These are phyloP conservation scores for Trematocara stigmaticum DNA, from an alignment of 2,113 vertebrate species.

Conservation along the genomic window DNA sequence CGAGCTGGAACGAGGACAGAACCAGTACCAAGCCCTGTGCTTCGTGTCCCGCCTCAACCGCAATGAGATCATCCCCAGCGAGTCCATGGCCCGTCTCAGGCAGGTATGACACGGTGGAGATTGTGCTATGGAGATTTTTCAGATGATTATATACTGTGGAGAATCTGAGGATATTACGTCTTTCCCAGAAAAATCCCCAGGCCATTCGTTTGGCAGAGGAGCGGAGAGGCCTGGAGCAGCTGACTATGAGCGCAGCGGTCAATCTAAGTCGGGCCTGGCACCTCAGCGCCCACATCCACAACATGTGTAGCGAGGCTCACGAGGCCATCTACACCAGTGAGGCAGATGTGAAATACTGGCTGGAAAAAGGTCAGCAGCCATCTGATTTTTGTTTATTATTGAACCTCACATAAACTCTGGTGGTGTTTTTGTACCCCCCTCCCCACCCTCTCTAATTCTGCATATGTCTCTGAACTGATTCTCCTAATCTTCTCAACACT, in stretches of 20 bases:
- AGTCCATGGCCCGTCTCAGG: slow-evolving; percentile 93
- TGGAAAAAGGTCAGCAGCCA: slow-evolving; percentile 82
- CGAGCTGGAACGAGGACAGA: slow-evolving; percentile 91
- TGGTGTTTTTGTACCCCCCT: not conserved
- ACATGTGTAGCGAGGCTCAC: slow-evolving; percentile 86
- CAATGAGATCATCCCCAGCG: slow-evolving; percentile 97
- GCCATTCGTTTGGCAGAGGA: slow-evolving; percentile 89
- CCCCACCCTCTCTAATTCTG: not conserved
- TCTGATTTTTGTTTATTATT: not conserved
- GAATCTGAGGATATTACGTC: not conserved
- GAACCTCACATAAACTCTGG: not conserved
- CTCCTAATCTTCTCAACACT: not conserved
- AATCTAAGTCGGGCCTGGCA: slow-evolving; percentile 87
- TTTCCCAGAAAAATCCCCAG: slow-evolving; percentile 86
- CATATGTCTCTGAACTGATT: not conserved
- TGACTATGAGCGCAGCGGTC: slow-evolving; percentile 85
- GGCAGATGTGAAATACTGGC: slow-evolving; percentile 88
- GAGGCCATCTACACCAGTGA: slow-evolving; percentile 89
- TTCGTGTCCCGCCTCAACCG: slow-evolving; percentile 86
- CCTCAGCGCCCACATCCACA: slow-evolving; percentile 88
- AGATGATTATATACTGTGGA: not conserved
- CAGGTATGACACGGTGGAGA: slow-evolving; percentile 72
- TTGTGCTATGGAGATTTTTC: not conserved
- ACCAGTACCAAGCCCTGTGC: slow-evolving; percentile 93
- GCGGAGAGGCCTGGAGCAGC: slow-evolving; percentile 78